Base-by-base conservation (phyloP, 1,140 invertebrate genomes). In the Agrypnia vestita region DNA sequence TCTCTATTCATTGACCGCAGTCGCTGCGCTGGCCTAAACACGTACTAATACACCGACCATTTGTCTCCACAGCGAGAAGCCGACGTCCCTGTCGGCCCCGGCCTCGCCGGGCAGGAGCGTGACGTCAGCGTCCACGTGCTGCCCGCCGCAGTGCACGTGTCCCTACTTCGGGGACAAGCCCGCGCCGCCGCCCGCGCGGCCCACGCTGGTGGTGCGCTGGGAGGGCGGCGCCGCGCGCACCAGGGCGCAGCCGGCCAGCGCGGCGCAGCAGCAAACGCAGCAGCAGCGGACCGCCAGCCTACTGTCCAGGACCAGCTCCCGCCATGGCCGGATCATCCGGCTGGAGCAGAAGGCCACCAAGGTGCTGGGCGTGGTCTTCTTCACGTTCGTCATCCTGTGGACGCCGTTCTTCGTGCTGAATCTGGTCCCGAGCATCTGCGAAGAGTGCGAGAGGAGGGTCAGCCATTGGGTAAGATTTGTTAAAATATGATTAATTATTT, bases 261-360 rank as follows among this genome's bases (percentile, higher is more conserved):
- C 84, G 0, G 85, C 43, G 78, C 86, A 4, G 83, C 84, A 0
- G 82, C 86, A 4, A 86, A 91, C 90, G 43, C 67, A 17, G 46
- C 77, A 49, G 78, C 69, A 53, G 75, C 75, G 55, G 17, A 0
- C 88, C 89, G 9, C 88, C 89, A 95, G 93, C 85, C 93, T 96
- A 0, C 93, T 95, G 15, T 95, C 94, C 12, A 87, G 94, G 25
- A 96, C 94, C 81, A 95, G 94, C 0, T 95, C 94, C 4, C 89
- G 95, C 0, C 95, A 96, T 84, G 95, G 95, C 0, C 88, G 95
- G 21, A 96, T 96, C 77, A 93, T 97, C 61, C 89, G 94, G 0
- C 87, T 96, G 46, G 97, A 98, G 86, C 96, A 97, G 84, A 98
- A 98, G 86, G 97, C 97, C 0, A 97, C 96, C n/a, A 97, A 97